Percentiles rank a stretch among this genome's conserved stretches.
These are phyloP conservation scores for Ischnus inquisitorius DNA, from an alignment of 2,888 invertebrate species.

Conservation along the genomic window DNA sequence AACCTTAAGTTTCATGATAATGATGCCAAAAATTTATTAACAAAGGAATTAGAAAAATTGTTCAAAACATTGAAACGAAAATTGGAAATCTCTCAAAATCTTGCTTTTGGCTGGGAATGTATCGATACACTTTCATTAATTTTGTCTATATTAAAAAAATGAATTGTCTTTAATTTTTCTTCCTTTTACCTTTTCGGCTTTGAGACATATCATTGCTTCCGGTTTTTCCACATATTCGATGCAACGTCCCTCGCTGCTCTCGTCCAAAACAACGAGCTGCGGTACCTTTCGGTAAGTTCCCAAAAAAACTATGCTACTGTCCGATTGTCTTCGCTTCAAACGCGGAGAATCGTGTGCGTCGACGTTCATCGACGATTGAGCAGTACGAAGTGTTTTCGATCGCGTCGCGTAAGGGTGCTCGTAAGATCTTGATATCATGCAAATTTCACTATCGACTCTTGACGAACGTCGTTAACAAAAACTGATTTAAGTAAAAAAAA, in stretches of 20 bases:
- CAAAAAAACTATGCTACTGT: slow-evolving; percentile 76
- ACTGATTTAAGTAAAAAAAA: not conserved
- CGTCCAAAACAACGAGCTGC: slow-evolving; percentile 76
- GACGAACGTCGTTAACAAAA: not conserved
- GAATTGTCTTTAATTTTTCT: slow-evolving; percentile 32
- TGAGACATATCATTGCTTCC: slow-evolving; percentile 54
- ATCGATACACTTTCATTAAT: too few species aligned
- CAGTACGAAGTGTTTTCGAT: slow-evolving; percentile 68
- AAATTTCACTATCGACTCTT: not conserved
- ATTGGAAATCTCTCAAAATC: too few species aligned
- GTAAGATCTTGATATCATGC: slow-evolving; percentile 35
- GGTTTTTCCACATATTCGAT: slow-evolving; percentile 56
- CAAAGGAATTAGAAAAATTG: too few species aligned
- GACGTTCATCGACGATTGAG: slow-evolving; percentile 51
- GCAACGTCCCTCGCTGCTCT: slow-evolving; percentile 66
- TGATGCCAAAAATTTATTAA: too few species aligned
- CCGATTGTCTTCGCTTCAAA: slow-evolving; percentile 68
- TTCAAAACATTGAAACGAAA: too few species aligned
- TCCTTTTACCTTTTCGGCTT: slow-evolving; percentile 63
- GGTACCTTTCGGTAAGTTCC: slow-evolving; percentile 77
- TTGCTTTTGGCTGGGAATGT: too few species aligned
- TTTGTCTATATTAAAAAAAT: too few species aligned
- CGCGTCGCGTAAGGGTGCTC: slow-evolving; percentile 74
- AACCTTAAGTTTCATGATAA: too few species aligned
- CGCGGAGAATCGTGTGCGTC: slow-evolving; percentile 28